Conservation (phyloP, 2,113 vertebrate species). For the Suncus etruscus region DNA sequence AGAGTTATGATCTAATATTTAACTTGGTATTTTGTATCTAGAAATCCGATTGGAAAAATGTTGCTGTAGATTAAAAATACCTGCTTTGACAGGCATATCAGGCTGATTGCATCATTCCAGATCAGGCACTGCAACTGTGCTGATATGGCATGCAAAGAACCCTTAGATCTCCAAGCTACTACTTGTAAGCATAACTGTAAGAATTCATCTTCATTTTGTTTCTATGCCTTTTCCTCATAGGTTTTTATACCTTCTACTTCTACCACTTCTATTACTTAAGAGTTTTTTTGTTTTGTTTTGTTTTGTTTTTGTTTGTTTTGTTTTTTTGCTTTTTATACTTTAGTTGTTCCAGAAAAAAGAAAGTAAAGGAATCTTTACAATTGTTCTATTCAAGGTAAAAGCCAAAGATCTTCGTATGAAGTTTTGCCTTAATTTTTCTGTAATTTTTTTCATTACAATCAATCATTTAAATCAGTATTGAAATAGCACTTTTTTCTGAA, state of each 20-base stretch:
- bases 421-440: background rate
- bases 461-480: background rate
- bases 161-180: slow-evolving; percentile 15
- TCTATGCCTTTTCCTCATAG: background rate
- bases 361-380: slow-evolving; percentile 34
- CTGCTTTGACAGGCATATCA: slow-evolving; percentile 58
- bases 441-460: background rate
- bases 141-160: slow-evolving; percentile 18
- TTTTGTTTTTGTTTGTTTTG: background rate
- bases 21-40: slow-evolving; percentile 19
- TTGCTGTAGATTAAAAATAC: slow-evolving; percentile 41
- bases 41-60: background rate
- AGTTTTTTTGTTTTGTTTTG: background rate
- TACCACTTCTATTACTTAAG: background rate
- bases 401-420: background rate
- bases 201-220: background rate
- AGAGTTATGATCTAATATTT: slow-evolving; percentile 7
- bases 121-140: slow-evolving; percentile 25
- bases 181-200: background rate
- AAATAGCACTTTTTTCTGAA: slow-evolving; percentile 60
- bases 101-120: slow-evolving; percentile 37
- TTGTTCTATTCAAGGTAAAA: slow-evolving; percentile 5
- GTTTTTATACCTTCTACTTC: background rate
- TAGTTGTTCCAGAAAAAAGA: background rate
- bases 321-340: background rate